Base-by-base conservation (phyloP, 2,888 invertebrate genomes). In the Meiosimyza platycephala region DNA sequence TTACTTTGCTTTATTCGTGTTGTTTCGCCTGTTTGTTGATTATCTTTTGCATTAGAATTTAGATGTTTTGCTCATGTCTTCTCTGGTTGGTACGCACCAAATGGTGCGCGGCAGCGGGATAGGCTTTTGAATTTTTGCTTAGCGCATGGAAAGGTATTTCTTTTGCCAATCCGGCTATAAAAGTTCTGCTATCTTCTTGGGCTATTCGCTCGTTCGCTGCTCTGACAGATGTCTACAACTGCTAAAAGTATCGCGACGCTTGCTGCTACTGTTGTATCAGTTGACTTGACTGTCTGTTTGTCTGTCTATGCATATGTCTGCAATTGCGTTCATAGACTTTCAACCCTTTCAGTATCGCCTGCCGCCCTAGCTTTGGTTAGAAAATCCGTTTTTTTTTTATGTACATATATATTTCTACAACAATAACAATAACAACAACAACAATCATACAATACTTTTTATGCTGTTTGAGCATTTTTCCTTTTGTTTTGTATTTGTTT, bases 401-500 rank as follows among this genome's bases (percentile, higher is more conserved):
- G 9, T 40, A 40, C 9, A 40, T 40, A 7, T 40, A 1, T 40
- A 40, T 9, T 7, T 7, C 40, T 7, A 40, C 1, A 40, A 40
- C 9, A 40, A 40, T 0, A 40, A 40, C 40, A 40, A 9, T 9
- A 40, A 9, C 9, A 40, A 40, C 1, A 40, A 40, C 40, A 40
- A 40, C 40, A 40, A 40, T 6, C 40, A 6, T 40, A 40, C 40
- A 6, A 40, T 40, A 40, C 40, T 40, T 40, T 40, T 40, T 40
- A 40, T 40, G 40, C 40, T 40, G 40, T 40, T 40, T 40, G 40
- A 40, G 40, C 40, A 40, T 40, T 40, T 22, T 12, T 62, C n/a
- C 40, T 22, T 28, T 16, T 62, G 18, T 55, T 67, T 63, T 40
- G 33, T 63, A 57, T 76, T 78, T 75, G 76, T 66, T 75, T 78